Percentiles rank a stretch among this genome's conserved stretches.
These are phyloP conservation scores for Sericinus montela DNA, from an alignment of 2,888 invertebrate genomes.

Conservation along the genomic window DNA sequence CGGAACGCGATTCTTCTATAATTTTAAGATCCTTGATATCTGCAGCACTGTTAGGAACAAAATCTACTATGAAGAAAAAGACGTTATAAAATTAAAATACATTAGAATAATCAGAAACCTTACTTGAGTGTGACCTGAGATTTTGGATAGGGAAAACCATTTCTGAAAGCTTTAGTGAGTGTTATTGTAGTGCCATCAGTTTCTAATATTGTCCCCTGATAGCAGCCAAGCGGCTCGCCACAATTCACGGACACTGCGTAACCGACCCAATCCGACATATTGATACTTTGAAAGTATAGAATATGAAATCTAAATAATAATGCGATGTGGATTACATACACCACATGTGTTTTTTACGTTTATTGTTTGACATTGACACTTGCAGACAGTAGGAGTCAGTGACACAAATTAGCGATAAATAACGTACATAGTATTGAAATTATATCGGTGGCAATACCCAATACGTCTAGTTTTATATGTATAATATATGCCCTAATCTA, in stretches of 20 bases:
- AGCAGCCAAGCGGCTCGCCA: conserved; percentile 86
- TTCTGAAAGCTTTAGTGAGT: conserved; percentile 88
- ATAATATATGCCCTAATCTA: too few relatives aligned
- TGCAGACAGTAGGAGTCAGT: too few relatives aligned
- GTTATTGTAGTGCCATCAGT: conserved; percentile 86
- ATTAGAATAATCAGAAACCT: conserved; percentile 25
- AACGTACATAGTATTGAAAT: too few relatives aligned
- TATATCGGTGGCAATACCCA: too few relatives aligned
- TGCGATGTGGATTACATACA: too few relatives aligned
- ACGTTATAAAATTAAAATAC: neutral
- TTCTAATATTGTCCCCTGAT: conserved; percentile 87
- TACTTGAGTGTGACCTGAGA: conserved; percentile 73
- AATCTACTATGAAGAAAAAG: neutral
- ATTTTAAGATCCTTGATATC: conserved; percentile 88
- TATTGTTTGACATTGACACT: too few relatives aligned
- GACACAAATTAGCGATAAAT: too few relatives aligned
- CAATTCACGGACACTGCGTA: conserved; percentile 92
- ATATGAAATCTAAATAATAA: too few relatives aligned
- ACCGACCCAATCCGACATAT: conserved; percentile 84
- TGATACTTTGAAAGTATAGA: conserved; percentile 4
- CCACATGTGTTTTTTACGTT: too few relatives aligned
- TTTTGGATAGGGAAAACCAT: conserved; percentile 82
- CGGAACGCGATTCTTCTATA: conserved; percentile 82
- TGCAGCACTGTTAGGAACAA: conserved; percentile 74
- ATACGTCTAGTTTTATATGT: too few relatives aligned